These are phyloP conservation scores for Halcyon leucocephala DNA, from an alignment of 2,797 vertebrate species.

Conservation along the genomic window DNA sequence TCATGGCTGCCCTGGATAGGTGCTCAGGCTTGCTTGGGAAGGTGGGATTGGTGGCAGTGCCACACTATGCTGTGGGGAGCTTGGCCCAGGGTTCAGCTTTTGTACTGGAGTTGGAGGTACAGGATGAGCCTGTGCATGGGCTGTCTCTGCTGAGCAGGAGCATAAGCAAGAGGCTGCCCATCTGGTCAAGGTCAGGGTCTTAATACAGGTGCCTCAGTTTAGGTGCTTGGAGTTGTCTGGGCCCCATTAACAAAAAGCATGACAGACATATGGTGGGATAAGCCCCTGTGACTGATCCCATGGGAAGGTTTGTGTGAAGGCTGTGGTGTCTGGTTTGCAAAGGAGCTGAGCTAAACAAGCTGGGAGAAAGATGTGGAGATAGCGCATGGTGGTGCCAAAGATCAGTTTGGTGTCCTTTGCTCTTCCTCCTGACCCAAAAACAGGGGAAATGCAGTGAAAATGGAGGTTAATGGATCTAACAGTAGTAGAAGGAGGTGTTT, in stretches of 20 bases:
- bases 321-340: neutral
- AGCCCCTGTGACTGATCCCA: neutral
- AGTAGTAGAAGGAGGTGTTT: neutral
- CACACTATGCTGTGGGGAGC: neutral
- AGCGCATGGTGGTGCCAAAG: neutral
- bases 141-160: neutral
- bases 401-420: neutral
- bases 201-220: neutral
- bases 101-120: neutral
- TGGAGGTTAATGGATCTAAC: neutral
- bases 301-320: neutral
- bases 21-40: rapidly evolving
- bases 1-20: neutral
- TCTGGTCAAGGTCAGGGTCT: neutral
- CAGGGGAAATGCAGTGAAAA: neutral
- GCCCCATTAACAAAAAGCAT: rapidly evolving
- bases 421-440: neutral
- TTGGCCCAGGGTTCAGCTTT: rapidly evolving
- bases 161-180: neutral
- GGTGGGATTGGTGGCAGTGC: neutral
- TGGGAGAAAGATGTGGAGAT: rapidly evolving
- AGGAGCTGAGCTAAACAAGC: neutral
- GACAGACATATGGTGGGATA: neutral
- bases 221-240: neutral
- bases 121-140: rapidly evolving